A percentile compares a stretch with the other conserved stretches of the same genome.
phyloP scores from a whole-genome alignment of 2,797 vertebrate species.

The Hephaestus fuliginosus region DNA sequence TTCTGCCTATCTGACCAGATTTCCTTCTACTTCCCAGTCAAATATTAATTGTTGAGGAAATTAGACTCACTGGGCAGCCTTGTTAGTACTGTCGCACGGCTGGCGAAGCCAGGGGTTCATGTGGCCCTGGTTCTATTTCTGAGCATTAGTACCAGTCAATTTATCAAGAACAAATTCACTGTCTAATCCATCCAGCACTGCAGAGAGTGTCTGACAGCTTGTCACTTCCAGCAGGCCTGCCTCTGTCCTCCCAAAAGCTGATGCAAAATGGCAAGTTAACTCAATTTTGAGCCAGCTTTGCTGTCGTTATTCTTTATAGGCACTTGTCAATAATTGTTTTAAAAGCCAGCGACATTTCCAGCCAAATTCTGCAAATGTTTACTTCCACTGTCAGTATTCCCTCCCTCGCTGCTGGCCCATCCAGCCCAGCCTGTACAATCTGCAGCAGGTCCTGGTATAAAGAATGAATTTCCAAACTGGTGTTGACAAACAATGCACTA shows the following conservation, averaged over 20 bases:
- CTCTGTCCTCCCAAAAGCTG: conserved; percentile 52
- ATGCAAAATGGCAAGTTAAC: conserved; percentile 65
- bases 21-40: conserved; percentile 57
- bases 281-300: conserved; percentile 51
- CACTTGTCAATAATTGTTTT: conserved; percentile 64
- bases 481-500: conserved; percentile 86
- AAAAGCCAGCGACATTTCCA: conserved; percentile 52
- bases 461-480: conserved; percentile 83
- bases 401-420: conserved; percentile 25
- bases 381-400: conserved; percentile 11
- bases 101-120: conserved; percentile 67
- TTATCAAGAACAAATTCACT: conserved; percentile 76
- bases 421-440: conserved; percentile 47
- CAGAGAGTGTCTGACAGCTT: conserved; percentile 70
- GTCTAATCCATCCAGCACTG: conserved; percentile 59
- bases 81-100: conserved; percentile 69
- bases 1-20: conserved; percentile 62
- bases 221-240: conserved; percentile 63
- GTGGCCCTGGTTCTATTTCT: conserved; percentile 66
- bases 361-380: conserved; percentile 59
- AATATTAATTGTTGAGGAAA: conserved; percentile 83
- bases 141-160: conserved; percentile 81
- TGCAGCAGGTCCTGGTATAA: conserved; percentile 71
- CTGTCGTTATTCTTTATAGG: conserved; percentile 30
- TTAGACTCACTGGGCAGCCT: conserved; percentile 67